A percentile compares a stretch with the other conserved stretches of the same genome.
Evolutionary conservation across 2,113 vertebrate species (phyloP).

Genomic region (Nanger granti): DNA sequence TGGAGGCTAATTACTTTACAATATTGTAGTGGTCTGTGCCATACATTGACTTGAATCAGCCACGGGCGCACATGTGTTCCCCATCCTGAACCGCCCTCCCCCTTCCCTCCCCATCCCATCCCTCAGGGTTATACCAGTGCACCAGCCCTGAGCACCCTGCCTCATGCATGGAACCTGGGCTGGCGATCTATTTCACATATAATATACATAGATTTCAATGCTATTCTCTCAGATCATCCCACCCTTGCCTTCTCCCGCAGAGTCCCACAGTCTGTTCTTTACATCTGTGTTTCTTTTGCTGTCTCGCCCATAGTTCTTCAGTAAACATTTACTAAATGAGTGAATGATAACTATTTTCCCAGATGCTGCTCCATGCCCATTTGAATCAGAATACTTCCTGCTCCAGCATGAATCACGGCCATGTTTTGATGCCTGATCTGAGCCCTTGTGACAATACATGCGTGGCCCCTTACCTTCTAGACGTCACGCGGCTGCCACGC

Average conservation of each 20-base stretch:
- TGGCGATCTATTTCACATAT: not conserved
- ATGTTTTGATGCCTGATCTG: not conserved
- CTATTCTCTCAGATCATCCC: not conserved
- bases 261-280: not conserved
- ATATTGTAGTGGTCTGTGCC: not conserved
- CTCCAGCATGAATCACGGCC: not conserved
- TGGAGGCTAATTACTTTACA: not conserved
- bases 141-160: not conserved
- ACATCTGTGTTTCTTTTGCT: not conserved
- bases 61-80: not conserved
- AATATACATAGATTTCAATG: not conserved
- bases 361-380: not conserved
- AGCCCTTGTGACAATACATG: not conserved
- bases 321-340: not conserved
- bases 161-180: not conserved
- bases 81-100: not conserved
- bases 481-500: not conserved
- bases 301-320: not conserved
- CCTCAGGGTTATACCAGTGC: not conserved
- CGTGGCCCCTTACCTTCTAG: not conserved
- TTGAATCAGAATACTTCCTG: not conserved
- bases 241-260: not conserved
- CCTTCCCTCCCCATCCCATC: not conserved
- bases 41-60: not conserved
- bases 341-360: not conserved